Evolutionary conservation across 2,113 vertebrate species (phyloP).

Genomic region (Eidolon helvum): DNA sequence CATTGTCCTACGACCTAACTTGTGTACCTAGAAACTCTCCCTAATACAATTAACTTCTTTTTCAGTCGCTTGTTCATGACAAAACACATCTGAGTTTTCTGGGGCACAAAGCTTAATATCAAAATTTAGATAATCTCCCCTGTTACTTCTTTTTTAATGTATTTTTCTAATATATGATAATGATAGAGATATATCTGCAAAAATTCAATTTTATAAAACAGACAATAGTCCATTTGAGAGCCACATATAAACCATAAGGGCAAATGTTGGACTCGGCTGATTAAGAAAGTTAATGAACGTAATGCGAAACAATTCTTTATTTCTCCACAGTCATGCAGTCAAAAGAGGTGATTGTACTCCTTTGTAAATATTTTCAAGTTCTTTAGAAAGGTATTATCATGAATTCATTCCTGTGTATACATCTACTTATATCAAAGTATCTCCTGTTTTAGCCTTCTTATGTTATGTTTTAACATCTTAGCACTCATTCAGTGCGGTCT

Average conservation of each 20-base stretch:
- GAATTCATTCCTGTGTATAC: background rate
- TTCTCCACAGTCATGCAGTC: background rate
- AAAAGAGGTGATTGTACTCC: background rate
- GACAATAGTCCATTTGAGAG: background rate
- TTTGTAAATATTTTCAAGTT: background rate
- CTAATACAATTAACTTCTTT: background rate
- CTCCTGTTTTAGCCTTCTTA: background rate
- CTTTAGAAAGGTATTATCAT: background rate
- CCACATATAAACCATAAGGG: background rate
- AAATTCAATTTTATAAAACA: background rate
- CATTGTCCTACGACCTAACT: background rate
- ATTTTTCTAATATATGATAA: background rate
- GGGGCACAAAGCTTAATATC: background rate
- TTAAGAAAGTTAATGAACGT: background rate
- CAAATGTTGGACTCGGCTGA: background rate
- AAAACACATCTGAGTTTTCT: background rate
- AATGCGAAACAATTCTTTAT: background rate
- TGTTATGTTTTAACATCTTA: background rate
- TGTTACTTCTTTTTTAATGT: background rate
- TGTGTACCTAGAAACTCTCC: background rate
- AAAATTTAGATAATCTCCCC: background rate
- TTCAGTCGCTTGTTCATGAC: background rate
- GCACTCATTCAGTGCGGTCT: background rate
- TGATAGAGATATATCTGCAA: background rate
- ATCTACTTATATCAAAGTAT: background rate